Base-by-base conservation (phyloP, 1,140 invertebrate species). In the Drosophila guanche region DNA sequence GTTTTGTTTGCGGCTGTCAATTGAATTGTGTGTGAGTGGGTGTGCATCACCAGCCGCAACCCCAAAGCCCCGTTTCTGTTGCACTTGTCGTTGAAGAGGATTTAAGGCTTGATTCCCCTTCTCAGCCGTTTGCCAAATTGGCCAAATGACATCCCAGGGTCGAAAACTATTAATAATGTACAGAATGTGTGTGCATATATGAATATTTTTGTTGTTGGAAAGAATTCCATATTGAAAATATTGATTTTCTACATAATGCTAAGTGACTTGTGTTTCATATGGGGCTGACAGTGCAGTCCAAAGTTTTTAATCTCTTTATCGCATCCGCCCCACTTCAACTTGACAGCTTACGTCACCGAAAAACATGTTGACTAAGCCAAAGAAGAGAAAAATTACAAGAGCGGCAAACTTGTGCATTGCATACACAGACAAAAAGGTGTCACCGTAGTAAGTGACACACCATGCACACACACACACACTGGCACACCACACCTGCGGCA, bases 391-490 rank as follows among this genome's bases (percentile, higher is more conserved):
- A 57, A 55, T 58, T 42, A 46, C 60, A 54, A 61, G 66, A 50
- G 50, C 20, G 61, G 42, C 14, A 4, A 20, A 42, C 46, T 42
- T 42, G 43, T 43, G 57, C 62, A 52, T 46, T 45, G 6, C 71
- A 79, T 42, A 43, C 57, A 59, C 16, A 56, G n/a, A 40, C 54
- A 48, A 58, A 56, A 52, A 56, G 54, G 67, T 76, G 72, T 76
- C 54, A 60, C 50, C 47, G 45, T 76, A 55, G 58, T 8, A 33
- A 33, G 4, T 10, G 29, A 10, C 29, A 10, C 29, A 10, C 29
- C 29, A 33, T 20, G 16, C 2, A 8, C 29, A 33, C 8, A 47
- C 43, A 1, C 2, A 8, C 29, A 33, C 8, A 47, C 43, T 33
- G 8, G 25, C 20, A 46, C 43, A 57, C n/a, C 20, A 46, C 43